These are phyloP conservation scores for Teleogryllus oceanicus DNA, from an alignment of 2,888 invertebrate genomes.

Conservation along the genomic window DNA sequence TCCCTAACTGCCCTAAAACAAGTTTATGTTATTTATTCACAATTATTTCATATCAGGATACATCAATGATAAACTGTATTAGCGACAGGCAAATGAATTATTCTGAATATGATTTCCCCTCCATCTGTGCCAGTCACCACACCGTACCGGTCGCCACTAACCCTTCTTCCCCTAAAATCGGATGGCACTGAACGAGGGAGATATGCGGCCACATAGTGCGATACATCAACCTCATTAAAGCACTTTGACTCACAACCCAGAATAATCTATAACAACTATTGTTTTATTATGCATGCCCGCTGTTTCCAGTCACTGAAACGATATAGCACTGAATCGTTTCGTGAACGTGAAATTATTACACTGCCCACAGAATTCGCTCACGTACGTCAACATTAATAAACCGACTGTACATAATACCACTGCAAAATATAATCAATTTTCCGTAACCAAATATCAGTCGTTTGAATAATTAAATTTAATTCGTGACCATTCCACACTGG, in stretches of 20 bases:
- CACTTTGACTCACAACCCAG: neutral
- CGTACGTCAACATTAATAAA: slow-evolving; percentile 18
- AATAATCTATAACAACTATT: slow-evolving; percentile 2
- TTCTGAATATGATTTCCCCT: too few species aligned
- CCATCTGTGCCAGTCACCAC: too few species aligned
- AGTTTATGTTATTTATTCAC: too few species aligned
- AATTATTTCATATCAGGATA: too few species aligned
- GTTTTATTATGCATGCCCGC: neutral
- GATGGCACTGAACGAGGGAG: neutral
- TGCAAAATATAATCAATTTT: slow-evolving; percentile 18
- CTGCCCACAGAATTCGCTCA: neutral
- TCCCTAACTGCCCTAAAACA: too few species aligned
- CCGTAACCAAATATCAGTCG: slow-evolving; percentile 7
- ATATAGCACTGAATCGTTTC: neutral
- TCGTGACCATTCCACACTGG: neutral
- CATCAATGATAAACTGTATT: too few species aligned
- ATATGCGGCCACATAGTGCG: neutral
- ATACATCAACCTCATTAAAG: slow-evolving; percentile 18
- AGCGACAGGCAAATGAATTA: too few species aligned
- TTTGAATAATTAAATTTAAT: slow-evolving; percentile 2
- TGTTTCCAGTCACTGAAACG: slow-evolving; percentile 5
- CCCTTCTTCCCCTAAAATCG: neutral
- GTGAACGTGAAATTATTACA: neutral
- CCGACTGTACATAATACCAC: neutral
- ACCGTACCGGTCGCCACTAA: too few species aligned